Evolutionary conservation across 2,888 invertebrate species (phyloP).

Genomic region (Lochmaea crataegi): DNA sequence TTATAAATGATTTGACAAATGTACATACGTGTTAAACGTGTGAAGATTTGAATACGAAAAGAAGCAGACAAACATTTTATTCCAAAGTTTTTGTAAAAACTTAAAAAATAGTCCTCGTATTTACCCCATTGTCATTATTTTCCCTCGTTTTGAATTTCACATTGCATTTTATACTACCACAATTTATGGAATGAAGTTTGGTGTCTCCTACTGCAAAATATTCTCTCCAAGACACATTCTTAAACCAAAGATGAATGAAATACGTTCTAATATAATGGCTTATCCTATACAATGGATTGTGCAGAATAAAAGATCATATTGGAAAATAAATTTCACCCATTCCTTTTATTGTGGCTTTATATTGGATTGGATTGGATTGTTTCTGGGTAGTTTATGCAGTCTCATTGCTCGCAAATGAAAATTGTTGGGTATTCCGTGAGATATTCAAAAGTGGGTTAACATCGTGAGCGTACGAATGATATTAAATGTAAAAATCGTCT

Average conservation of each 20-base stretch:
- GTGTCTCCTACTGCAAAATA: not conserved
- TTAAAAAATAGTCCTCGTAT: too few species aligned
- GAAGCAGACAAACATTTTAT: too few species aligned
- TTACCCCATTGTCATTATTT: too few species aligned
- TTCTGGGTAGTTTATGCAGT: constrained; percentile 4
- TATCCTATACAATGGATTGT: not conserved
- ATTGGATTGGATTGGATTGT: constrained; percentile 7
- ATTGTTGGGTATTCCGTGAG: not conserved
- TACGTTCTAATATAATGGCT: constrained; percentile 12
- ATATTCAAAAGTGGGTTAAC: not conserved
- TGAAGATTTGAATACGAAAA: too few species aligned
- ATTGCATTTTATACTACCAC: not conserved
- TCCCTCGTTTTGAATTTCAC: too few species aligned
- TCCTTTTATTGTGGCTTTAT: constrained; percentile 6
- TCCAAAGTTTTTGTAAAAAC: too few species aligned
- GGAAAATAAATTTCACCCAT: constrained; percentile 1
- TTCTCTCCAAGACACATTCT: constrained; percentile 4
- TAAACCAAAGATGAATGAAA: constrained; percentile 1
- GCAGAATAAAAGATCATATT: constrained; percentile 10
- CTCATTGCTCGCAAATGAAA: not conserved
- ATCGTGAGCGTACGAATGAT: too few species aligned
- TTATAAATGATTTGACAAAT: too few species aligned
- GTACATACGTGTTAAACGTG: too few species aligned
- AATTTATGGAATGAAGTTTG: not conserved
- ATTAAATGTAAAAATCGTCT: too few species aligned